Conservation (phyloP, 2,888 invertebrate species). For the Ophonus ardosiacus region DNA sequence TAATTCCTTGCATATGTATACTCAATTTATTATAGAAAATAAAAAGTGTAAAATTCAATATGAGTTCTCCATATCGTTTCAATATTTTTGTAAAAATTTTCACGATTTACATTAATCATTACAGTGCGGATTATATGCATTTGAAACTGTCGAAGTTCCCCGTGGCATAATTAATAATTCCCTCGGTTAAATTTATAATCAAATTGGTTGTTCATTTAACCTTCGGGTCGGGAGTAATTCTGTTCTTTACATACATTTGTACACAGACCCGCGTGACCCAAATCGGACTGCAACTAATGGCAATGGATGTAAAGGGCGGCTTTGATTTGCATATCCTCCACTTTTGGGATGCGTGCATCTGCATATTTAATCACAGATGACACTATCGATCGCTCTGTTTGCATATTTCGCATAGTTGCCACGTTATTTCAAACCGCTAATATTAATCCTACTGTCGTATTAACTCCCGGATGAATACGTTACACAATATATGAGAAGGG, state of each 20-base stretch:
- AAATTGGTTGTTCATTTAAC: constrained; percentile 9
- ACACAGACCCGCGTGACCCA: constrained; percentile 27
- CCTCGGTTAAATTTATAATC: constrained; percentile 9
- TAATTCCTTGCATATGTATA: too few species aligned
- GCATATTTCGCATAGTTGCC: constrained; percentile 38
- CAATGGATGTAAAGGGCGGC: constrained; percentile 34
- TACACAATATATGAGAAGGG: not conserved
- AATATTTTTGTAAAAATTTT: not conserved
- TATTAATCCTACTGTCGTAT: constrained; percentile 28
- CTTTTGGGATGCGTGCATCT: constrained; percentile 57
- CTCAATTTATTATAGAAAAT: too few species aligned
- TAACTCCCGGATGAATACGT: constrained; percentile 11
- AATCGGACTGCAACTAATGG: constrained; percentile 53
- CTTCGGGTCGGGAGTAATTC: constrained; percentile 23
- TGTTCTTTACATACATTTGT: constrained; percentile 43
- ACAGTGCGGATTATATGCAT: not conserved
- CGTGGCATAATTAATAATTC: constrained; percentile 13
- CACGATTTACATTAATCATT: not conserved
- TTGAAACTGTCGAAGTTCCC: not conserved
- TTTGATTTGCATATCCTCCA: constrained; percentile 53
- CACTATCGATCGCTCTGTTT: constrained; percentile 47
- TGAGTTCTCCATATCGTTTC: too few species aligned
- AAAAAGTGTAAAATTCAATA: too few species aligned
- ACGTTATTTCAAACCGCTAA: constrained; percentile 36
- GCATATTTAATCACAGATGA: constrained; percentile 57